These are phyloP conservation scores for Pteria penguin DNA, from an alignment of 2,888 invertebrate species.

Conservation along the genomic window DNA sequence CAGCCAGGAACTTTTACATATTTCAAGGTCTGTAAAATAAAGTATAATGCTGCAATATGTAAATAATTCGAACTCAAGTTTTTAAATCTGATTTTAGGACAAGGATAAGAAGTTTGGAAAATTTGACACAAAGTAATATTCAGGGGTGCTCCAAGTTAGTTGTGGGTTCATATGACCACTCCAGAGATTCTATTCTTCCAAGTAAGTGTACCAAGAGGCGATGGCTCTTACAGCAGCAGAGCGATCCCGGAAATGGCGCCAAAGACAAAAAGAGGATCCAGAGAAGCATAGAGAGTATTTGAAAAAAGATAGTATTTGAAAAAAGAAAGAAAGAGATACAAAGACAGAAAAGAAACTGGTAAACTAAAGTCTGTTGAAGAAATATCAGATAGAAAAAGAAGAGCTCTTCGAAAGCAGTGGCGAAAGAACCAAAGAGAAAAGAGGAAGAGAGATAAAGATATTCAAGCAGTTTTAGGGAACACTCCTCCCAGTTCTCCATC, in stretches of 20 bases:
- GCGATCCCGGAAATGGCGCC: background rate
- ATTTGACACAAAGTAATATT: no score
- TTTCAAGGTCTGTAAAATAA: no score
- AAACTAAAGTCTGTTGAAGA: constrained; percentile 3
- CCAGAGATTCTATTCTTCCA: background rate
- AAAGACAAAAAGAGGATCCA: constrained; percentile 6
- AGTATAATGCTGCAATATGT: no score
- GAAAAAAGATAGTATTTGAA: no score
- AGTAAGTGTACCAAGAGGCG: background rate
- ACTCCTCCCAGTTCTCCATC: constrained; percentile 4
- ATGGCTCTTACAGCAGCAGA: constrained; percentile 12
- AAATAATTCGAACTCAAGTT: no score
- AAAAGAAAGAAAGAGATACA: constrained; percentile 1
- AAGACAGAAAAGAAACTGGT: background rate
- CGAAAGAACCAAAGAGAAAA: constrained; percentile 9
- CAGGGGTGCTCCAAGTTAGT: background rate
- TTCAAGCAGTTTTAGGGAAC: constrained; percentile 2
- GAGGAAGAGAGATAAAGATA: constrained; percentile 3
- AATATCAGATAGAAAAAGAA: background rate
- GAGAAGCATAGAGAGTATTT: constrained; percentile 10
- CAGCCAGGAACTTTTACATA: no score
- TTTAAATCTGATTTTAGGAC: no score
- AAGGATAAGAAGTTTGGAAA: no score
- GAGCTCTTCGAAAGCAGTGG: constrained; percentile 1
- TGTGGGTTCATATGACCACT: background rate